Conservation (phyloP, 2,888 invertebrate genomes). For the Masnerella sp. region DNA sequence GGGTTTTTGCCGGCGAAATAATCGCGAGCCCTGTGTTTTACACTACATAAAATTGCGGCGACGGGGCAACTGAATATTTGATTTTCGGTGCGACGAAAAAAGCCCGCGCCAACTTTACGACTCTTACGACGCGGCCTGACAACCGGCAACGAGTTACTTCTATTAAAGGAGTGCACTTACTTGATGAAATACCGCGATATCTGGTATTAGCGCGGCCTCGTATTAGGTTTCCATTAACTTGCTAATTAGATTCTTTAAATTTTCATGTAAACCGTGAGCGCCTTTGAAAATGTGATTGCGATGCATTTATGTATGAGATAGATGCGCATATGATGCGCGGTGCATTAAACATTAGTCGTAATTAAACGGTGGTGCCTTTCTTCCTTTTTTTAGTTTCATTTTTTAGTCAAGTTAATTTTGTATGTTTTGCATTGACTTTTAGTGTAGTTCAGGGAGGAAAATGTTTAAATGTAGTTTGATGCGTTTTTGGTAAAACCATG, state of each 20-base stretch:
- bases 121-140: conserved; percentile 4
- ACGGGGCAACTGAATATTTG: conserved; percentile 20
- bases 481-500: too few relatives aligned
- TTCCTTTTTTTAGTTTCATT: too few relatives aligned
- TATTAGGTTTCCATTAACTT: conserved; percentile 17
- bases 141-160: conserved; percentile 20
- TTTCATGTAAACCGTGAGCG: conserved; percentile 5
- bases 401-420: too few relatives aligned
- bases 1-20: not conserved
- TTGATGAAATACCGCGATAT: conserved; percentile 25
- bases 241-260: conserved; percentile 30
- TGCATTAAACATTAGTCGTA: conserved; percentile 1
- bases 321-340: not conserved
- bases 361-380: conserved; percentile 4
- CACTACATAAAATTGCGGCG: conserved; percentile 9
- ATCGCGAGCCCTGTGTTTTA: conserved; percentile 16
- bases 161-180: conserved; percentile 22
- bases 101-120: conserved; percentile 26
- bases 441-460: too few relatives aligned
- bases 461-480: too few relatives aligned
- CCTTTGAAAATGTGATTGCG: not conserved
- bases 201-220: conserved; percentile 1
- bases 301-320: conserved; percentile 20
- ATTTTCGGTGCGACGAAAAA: conserved; percentile 16
- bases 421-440: too few relatives aligned